A percentile compares a stretch with the other conserved stretches of the same genome.
These are phyloP conservation scores for Gouania willdenowi DNA, from an alignment of 2,797 vertebrate genomes.

Conservation along the genomic window DNA sequence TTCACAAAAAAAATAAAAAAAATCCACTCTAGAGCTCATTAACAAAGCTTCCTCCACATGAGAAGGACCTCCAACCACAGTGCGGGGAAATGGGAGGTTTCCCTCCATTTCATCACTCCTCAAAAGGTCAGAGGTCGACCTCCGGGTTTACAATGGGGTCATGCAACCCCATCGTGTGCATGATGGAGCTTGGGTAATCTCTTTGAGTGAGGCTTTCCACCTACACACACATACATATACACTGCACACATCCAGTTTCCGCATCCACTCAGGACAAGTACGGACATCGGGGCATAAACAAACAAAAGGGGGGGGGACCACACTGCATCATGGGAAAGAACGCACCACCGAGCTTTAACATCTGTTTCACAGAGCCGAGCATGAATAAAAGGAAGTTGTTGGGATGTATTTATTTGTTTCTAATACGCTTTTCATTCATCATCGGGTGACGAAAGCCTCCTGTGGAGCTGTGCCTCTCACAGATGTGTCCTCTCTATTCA, in stretches of 20 bases:
- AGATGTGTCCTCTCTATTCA: conserved; percentile 47
- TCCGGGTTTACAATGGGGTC: conserved; percentile 71
- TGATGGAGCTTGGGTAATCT: conserved; percentile 59
- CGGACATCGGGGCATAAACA: conserved; percentile 48
- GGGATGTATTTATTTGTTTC: conserved; percentile 55
- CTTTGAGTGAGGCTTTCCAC: conserved; percentile 22
- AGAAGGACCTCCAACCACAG: conserved; percentile 15
- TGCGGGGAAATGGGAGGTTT: conserved; percentile 54
- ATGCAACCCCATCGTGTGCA: conserved; percentile 46
- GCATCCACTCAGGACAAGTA: conserved; percentile 44
- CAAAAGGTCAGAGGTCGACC: conserved; percentile 64
- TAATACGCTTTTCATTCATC: conserved; percentile 59
- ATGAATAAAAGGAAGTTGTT: conserved; percentile 40
- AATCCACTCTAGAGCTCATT: conserved; percentile 43
- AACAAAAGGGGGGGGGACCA: conserved; percentile 67
- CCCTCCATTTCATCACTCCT: conserved; percentile 59
- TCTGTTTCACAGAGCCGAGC: conserved; percentile 51
- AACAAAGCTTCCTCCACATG: conserved; percentile 25
- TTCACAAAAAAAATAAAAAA: too few species aligned
- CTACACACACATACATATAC: conserved; percentile 13
- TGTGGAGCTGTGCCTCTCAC: conserved; percentile 32
- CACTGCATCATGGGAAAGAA: conserved; percentile 41
- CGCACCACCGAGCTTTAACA: conserved; percentile 35
- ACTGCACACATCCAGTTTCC: conserved; percentile 36
- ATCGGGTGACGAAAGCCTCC: conserved; percentile 34